Evolutionary conservation across 2,113 vertebrate genomes (phyloP).

Genomic region (Pycnonotus jocosus): DNA sequence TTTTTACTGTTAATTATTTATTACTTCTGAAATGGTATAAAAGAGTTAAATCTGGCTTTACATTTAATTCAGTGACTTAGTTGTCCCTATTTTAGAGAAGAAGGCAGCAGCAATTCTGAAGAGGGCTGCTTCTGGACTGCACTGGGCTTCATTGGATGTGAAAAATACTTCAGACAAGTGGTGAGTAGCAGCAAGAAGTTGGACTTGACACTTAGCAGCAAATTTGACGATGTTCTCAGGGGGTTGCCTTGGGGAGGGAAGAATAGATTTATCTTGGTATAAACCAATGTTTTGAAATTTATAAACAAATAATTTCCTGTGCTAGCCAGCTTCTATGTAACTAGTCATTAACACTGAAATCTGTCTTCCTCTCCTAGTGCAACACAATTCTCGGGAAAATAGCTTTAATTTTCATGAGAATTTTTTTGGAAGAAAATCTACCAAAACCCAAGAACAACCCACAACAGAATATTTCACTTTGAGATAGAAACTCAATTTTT

Average conservation of each 20-base stretch:
- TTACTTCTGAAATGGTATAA: background rate
- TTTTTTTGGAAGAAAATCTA: background rate
- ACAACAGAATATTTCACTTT: background rate
- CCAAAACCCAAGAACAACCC: background rate
- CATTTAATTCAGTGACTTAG: background rate
- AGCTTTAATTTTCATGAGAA: background rate
- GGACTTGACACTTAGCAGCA: background rate
- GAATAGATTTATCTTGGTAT: background rate
- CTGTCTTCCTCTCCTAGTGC: background rate
- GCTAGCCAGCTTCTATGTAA: background rate
- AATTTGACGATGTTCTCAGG: background rate
- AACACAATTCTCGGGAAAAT: background rate
- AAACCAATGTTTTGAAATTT: background rate
- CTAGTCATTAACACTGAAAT: background rate
- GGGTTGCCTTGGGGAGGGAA: background rate
- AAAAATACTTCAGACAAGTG: background rate
- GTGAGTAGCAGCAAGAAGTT: background rate
- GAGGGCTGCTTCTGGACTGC: background rate
- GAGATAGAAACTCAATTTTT: background rate
- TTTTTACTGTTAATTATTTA: constrained; percentile 49
- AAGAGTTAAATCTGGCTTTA: background rate
- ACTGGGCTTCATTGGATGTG: background rate
- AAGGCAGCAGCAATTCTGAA: background rate
- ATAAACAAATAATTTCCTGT: background rate
- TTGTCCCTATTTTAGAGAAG: background rate